Evolutionary conservation across 2,113 vertebrate genomes (phyloP), one percentile per base, ranked within the genome.

Genomic region (Aphelocoma coerulescens): DNA sequence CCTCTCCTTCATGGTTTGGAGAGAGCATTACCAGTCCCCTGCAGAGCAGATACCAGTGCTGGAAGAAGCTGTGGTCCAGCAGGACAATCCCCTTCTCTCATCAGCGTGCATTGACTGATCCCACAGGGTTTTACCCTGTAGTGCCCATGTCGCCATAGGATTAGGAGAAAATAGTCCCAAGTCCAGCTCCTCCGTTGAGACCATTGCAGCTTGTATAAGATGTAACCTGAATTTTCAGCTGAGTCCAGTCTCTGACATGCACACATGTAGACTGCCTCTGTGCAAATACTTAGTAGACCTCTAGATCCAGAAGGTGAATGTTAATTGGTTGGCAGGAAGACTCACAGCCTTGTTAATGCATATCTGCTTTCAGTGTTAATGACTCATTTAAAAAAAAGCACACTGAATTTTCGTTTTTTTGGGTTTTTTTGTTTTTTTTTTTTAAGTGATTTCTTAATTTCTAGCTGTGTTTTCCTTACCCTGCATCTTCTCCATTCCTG

Each of bases 241-340:
- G 39, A 78, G 20, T 72, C 89, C 37, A 46, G 37, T 62, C 68
- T 71, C 74, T 75, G 72, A 68, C 48, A 28, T 14, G 67, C 16
- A 66, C 23, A 37, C 3, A 1, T 20, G 9, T 55, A 61, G 82
- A 73, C 33, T 35, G 24, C 74, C 54, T 52, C 65, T 69, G 35
- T 91, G 74, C 58, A 78, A 75, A 66, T 87, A 75, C 77, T 85
- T 84, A 48, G 74, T 54, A 88, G 84, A 91, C 71, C 71, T 91
- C 39, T 69, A 37, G 43, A 77, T 90, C 49, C 2, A 4, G 39
- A 75, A 87, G 44, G 51, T 90, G 75, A 48, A 23, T 71, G 30
- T 71, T 77, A 91, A 73, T 82, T 88, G 74, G 46, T 76, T 84
- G 75, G 68, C 54, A 92, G 73, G 73, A 85, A 72, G 73, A 68